Percentiles rank a stretch among this genome's conserved stretches.
Conservation (phyloP, 2,888 invertebrate genomes). For the Sesia bembeciformis region DNA sequence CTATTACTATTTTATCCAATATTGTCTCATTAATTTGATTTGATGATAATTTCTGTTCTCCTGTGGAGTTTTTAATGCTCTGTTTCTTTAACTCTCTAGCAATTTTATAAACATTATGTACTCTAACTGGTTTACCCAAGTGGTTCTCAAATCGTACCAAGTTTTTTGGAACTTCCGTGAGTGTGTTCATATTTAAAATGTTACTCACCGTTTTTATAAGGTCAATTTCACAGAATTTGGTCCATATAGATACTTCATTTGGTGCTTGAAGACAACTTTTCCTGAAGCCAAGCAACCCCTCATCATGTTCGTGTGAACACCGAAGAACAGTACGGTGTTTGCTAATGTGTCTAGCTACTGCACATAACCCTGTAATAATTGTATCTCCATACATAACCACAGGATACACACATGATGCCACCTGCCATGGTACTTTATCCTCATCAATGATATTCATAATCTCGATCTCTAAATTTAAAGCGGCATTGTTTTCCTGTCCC, state of each 20-base stretch:
- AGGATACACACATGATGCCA: slow-evolving; percentile 75
- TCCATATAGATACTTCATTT: slow-evolving; percentile 91
- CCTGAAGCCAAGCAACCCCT: slow-evolving; percentile 83
- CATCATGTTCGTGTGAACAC: slow-evolving; percentile 41
- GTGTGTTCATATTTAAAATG: slow-evolving; percentile 26
- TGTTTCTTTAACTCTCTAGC: slow-evolving; percentile 73
- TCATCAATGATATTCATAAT: slow-evolving; percentile 32
- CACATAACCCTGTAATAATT: slow-evolving; percentile 85
- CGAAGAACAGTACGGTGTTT: slow-evolving; percentile 22
- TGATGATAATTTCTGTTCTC: no score
- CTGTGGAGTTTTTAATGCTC: slow-evolving; percentile 16
- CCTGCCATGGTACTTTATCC: slow-evolving; percentile 61
- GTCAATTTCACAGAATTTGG: slow-evolving; percentile 92
- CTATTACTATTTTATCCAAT: slow-evolving; percentile 6
- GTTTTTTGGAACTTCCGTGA: slow-evolving; percentile 75
- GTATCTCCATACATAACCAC: slow-evolving; percentile 75
- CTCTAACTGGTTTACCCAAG: slow-evolving; percentile 85
- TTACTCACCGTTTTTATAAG: slow-evolving; percentile 76
- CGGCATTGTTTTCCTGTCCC: slow-evolving; percentile 18
- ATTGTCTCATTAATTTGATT: slow-evolving; percentile 11
- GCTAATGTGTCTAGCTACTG: slow-evolving; percentile 71
- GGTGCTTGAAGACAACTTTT: slow-evolving; percentile 86
- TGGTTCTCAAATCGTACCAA: slow-evolving; percentile 88
- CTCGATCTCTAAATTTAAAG: slow-evolving; percentile 34
- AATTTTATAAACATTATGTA: slow-evolving; percentile 89